Evolutionary conservation across 2,888 invertebrate species (phyloP).

Genomic region (Deilephila elpenor): DNA sequence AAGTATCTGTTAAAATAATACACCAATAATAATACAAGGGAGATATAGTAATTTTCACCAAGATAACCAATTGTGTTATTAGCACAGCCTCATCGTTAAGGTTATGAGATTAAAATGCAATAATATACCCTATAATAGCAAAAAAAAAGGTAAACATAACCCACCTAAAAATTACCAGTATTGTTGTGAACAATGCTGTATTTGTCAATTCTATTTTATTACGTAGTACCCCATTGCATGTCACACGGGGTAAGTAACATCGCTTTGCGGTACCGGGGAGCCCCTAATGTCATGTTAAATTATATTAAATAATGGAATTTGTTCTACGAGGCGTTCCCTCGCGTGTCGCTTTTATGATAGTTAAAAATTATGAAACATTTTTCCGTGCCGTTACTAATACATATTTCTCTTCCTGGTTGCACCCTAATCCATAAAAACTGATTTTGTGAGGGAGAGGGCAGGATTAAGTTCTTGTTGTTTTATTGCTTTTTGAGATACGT

Average conservation of each 20-base stretch:
- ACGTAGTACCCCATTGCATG: slow-evolving; percentile 39
- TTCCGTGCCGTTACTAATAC: slow-evolving; percentile 24
- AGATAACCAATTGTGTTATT: no score
- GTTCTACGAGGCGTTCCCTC: slow-evolving; percentile 45
- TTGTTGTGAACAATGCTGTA: not conserved
- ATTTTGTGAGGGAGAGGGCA: not conserved
- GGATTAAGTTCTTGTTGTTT: not conserved
- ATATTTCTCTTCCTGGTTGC: slow-evolving; percentile 8
- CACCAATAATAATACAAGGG: no score
- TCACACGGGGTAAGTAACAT: slow-evolving; percentile 34
- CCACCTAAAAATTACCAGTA: not conserved
- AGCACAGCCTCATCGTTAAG: no score
- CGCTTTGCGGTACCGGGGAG: slow-evolving; percentile 39
- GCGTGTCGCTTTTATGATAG: slow-evolving; percentile 42
- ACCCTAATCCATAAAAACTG: slow-evolving; percentile 27
- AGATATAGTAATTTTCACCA: no score
- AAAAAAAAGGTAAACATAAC: no score
- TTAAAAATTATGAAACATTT: slow-evolving; percentile 28
- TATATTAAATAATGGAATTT: slow-evolving; percentile 60
- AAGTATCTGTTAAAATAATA: no score
- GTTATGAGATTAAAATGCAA: no score
- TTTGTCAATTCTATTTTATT: not conserved
- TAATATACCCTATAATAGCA: no score
- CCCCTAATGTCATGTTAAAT: slow-evolving; percentile 49
- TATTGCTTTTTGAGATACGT: not conserved